Evolutionary conservation across 1,140 invertebrate genomes (phyloP), one percentile per base, ranked within the genome.

Genomic region (Aphaenogaster ashmeadi): DNA sequence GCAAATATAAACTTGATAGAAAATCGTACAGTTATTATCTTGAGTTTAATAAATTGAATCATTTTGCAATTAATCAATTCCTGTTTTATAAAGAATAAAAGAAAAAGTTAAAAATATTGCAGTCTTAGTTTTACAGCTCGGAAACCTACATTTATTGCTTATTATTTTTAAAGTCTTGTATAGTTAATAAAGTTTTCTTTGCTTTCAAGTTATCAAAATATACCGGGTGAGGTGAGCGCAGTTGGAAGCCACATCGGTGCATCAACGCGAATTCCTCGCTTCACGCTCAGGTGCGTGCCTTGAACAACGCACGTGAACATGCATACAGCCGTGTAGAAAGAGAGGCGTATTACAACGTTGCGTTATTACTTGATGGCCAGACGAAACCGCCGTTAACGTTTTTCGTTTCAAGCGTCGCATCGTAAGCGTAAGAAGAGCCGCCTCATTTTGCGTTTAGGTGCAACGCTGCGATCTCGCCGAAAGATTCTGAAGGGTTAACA

Each of bases 251-350:
- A 89, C 44, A 87, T 83, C 62, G 79, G 75, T 92, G 89, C 91
- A 92, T 92, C 90, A 91, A 89, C 75, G 87, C 69, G 87, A 79
- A 62, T 85, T 88, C 87, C 89, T 91, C 86, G 78, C 88, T 92
- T 92, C 90, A 92, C 91, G 91, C 91, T 92, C 87, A 91, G 90
- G 90, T 92, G 91, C 91, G 89, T 91, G 79, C 77, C 87, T 87
- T 86, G 74, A 92, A 84, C 88, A 87, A 86, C 83, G 72, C 33
- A 78, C 36, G 36, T 54, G 62, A 38, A 78, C 36, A 38, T 64
- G 11, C 11, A 60, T 47, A 18, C 6, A 41, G 11, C 18, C 21
- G 41, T 56, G 21, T 21, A 62, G 75, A 38, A 88, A 75, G 54
- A 84, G 56, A 72, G 33, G 56, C 27, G 21, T 41, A 62, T 69